Base-by-base conservation (phyloP, 2,113 vertebrate genomes). In the Tupaia tana region DNA sequence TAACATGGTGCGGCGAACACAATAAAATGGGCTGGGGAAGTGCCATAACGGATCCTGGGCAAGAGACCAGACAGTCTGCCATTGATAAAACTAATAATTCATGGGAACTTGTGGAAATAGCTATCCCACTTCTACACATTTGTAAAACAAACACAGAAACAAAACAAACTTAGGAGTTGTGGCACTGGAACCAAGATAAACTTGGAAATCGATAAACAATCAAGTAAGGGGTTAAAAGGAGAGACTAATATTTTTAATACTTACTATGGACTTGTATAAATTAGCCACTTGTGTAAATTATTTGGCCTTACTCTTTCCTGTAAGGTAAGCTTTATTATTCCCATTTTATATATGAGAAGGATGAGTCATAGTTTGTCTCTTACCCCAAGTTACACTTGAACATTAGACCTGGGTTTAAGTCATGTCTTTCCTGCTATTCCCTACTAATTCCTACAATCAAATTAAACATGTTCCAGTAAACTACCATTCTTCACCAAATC, bases 1-100 rank as follows among this genome's bases (percentile, higher is more conserved):
- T 78, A 78, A 78, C 6, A 59, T 58, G 79, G 25, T 79, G 66
- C 7, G 69, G 8, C 0, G n/a, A 91, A 73, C 34, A 95, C 1
- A 18, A 77, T 43, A 61, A 83, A 79, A 81, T 34, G 20, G 56
- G 67, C 43, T 77, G 69, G 66, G 27, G 27, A 63, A 58, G 19
- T 71, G 83, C 89, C 64, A 69, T 89, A 69, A 63, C 43, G 24
- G 27, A 79, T 74, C 86, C 54, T 27, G n/a, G 31, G 59, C 73
- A 86, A 77, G 77, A 91, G 22, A 96, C 31, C 31, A 89, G 87
- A 54, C 7, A 92, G 59, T 71, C 75, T 86, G 19, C 24, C 43
- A 80, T 67, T 84, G 73, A 85, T 77, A 61, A 95, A 96, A 91
- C 43, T 81, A 92, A 31, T 16, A 80, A 86, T 86, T 91, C 67